These are phyloP conservation scores for Molanna angustata DNA, from an alignment of 2,888 invertebrate species.

Conservation along the genomic window DNA sequence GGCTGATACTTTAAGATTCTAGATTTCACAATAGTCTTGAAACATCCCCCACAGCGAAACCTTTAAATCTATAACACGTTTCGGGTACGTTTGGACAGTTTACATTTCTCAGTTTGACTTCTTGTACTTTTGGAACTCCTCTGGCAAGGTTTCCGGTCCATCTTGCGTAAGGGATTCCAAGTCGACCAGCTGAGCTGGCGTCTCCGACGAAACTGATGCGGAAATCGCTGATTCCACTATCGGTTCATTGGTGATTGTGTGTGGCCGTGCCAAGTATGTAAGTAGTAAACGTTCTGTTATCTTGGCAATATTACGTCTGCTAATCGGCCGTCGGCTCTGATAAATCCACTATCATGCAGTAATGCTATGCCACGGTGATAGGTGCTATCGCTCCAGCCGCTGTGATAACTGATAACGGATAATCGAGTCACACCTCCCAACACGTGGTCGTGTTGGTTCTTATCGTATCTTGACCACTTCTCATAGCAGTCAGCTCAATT, in stretches of 20 bases:
- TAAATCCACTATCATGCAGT: slow-evolving; percentile 17
- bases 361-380: slow-evolving; percentile 12
- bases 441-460: neutral
- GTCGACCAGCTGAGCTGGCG: slow-evolving; percentile 11
- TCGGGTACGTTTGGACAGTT: no score
- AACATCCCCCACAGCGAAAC: no score
- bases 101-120: no score
- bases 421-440: neutral
- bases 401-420: slow-evolving; percentile 2
- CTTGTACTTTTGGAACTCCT: no score
- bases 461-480: no score
- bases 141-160: no score
- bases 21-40: no score
- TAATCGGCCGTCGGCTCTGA: slow-evolving; percentile 14
- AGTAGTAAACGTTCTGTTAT: no score
- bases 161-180: no score
- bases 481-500: no score
- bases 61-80: no score
- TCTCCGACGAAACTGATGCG: slow-evolving; percentile 18
- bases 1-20: no score
- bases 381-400: slow-evolving; percentile 15
- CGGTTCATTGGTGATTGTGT: slow-evolving; percentile 13
- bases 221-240: slow-evolving; percentile 16
- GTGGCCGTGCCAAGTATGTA: slow-evolving; percentile 6
- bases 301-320: slow-evolving; percentile 12